Evolutionary conservation across 2,888 invertebrate species (phyloP), one percentile per base, ranked within the genome.

Genomic region (Troides aeacus): DNA sequence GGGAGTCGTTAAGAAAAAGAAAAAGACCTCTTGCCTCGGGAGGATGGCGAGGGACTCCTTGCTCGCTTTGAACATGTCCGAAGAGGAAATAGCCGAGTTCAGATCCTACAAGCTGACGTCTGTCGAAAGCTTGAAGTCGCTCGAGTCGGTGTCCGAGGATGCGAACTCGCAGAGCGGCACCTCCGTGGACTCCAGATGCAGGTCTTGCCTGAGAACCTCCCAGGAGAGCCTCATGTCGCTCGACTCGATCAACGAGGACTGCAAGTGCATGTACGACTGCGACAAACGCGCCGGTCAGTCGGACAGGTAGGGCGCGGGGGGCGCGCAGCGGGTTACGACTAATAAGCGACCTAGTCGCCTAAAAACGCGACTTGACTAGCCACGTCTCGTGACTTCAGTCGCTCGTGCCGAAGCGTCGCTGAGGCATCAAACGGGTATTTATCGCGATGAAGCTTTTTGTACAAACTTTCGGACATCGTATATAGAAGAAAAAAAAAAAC

Each of bases 121-220:
- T 0, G 88, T 92, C 0, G 93, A 93, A 65, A 92, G 92, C 75
- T 72, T 93, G 6, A 81, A 78, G 23, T 92, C 92, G 0, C 69
- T 93, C 2, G 93, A 93, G 50, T 93, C 92, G 0, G 93, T 93
- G 0, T 93, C 92, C 0, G 93, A 93, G 71, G 92, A 92, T 62
- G 90, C 90, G 0, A 87, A 86, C 56, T 90, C 90, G 0, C 90
- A 90, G 58, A 90, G 90, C 57, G 91, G 90, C 0, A 88, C 91
- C 1, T 93, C 93, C 0, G 74, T 86, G 0, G 93, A 93, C 63
- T 92, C 90, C 0, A 74, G 92, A 73, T 92, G 92, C 67, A 81
- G 88, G 2, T 77, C 89, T 0, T 93, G 92, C 61, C 71, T 92
- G 0, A 75, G 92, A 10, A 87, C 85, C 0, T 93, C 93, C 0